Percentiles rank a stretch among this genome's conserved stretches.
Conservation (phyloP, 1,140 invertebrate genomes). For the Planococcus citri region DNA sequence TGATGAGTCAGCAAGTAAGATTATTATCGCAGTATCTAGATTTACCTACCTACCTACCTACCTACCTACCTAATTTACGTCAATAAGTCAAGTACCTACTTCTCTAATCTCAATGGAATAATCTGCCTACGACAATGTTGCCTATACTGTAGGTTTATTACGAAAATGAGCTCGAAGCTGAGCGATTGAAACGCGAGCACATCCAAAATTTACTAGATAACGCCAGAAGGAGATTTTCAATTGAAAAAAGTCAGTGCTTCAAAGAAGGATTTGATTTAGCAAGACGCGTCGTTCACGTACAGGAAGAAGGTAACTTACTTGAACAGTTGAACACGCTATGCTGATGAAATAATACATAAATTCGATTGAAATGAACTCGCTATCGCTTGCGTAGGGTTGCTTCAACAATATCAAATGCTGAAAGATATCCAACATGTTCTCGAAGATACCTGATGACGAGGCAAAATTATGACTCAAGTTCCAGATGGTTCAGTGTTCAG, state of each 20-base stretch:
- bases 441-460: background rate
- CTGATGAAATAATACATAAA: background rate
- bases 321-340: background rate
- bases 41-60: too few species aligned
- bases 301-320: constrained; percentile 1
- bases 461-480: too few species aligned
- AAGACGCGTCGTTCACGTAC: background rate
- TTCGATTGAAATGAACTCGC: background rate
- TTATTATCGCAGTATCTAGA: too few species aligned
- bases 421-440: constrained; percentile 9
- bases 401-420: constrained; percentile 9
- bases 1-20: background rate
- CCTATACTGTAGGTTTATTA: background rate
- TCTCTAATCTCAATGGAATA: too few species aligned
- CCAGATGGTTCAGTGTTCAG: too few species aligned
- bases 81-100: too few species aligned
- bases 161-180: background rate
- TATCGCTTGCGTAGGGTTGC: background rate
- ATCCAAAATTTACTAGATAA: background rate
- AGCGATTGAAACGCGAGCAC: background rate
- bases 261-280: constrained; percentile 8
- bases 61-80: too few species aligned
- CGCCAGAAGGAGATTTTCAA: background rate
- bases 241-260: constrained; percentile 11
- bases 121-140: too few species aligned